A percentile compares a stretch with the other conserved stretches of the same genome.
Evolutionary conservation across 2,888 invertebrate genomes (phyloP).

Genomic region (Pachymerium ferrugineum): DNA sequence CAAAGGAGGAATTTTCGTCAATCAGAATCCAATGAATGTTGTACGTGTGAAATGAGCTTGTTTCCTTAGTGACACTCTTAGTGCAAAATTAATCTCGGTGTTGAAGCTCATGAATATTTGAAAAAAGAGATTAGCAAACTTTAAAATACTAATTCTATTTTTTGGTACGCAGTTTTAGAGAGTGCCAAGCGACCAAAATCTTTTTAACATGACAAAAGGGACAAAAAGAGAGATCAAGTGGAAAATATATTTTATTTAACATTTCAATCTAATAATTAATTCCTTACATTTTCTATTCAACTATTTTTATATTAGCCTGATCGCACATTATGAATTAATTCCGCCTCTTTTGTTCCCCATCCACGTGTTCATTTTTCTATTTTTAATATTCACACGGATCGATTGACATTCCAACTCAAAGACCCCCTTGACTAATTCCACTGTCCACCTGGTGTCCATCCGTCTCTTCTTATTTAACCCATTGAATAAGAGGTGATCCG

Average conservation of each 20-base stretch:
- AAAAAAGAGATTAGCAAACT: conserved; percentile 20
- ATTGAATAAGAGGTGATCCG: neutral
- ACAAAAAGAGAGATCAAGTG: neutral
- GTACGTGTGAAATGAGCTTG: conserved; percentile 15
- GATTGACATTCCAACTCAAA: neutral
- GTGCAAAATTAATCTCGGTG: neutral
- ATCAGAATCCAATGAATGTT: conserved; percentile 9
- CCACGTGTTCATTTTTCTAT: conserved; percentile 21
- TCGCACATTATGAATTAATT: conserved; percentile 1
- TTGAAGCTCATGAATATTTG: conserved; percentile 19
- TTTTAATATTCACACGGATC: conserved; percentile 5
- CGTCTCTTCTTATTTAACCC: conserved; percentile 1
- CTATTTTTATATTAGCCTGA: conserved; percentile 15
- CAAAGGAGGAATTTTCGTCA: conserved; percentile 1
- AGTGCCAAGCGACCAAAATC: neutral
- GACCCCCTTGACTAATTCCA: neutral
- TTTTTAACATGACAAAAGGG: neutral
- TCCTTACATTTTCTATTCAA: too few relatives aligned
- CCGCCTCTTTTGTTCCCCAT: neutral
- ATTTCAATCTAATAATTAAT: too few relatives aligned
- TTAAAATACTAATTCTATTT: conserved; percentile 1
- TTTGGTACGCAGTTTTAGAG: neutral
- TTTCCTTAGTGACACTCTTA: neutral
- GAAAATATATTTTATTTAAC: too few relatives aligned
- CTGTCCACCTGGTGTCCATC: conserved; percentile 24